Evolutionary conservation across 2,113 vertebrate genomes (phyloP).

Genomic region (Petrocephalus zakoni): DNA sequence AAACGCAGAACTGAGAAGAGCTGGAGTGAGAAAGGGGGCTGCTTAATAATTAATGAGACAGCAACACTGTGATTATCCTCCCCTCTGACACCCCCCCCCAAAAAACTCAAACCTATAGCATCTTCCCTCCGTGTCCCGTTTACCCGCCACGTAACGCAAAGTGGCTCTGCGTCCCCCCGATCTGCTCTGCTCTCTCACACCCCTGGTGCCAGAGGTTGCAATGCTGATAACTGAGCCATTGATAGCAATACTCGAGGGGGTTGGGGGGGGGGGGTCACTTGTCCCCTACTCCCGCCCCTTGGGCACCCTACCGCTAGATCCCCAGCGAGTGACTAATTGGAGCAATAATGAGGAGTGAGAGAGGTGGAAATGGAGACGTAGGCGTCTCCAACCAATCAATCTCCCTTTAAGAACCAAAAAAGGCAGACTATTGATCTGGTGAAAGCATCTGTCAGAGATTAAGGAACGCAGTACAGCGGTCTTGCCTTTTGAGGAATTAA

Average conservation of each 20-base stretch:
- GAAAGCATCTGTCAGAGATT: slow-evolving; percentile 59
- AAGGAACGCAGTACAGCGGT: slow-evolving; percentile 45
- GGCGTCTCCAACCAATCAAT: slow-evolving; percentile 57
- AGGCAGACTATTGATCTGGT: slow-evolving; percentile 57
- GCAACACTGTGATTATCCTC: slow-evolving; percentile 63
- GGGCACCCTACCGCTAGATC: slow-evolving; percentile 25
- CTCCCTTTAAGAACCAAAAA: slow-evolving; percentile 48
- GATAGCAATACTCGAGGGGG: slow-evolving; percentile 27
- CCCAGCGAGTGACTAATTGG: slow-evolving; percentile 54
- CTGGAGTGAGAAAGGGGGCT: slow-evolving; percentile 71
- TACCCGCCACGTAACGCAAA: neutral
- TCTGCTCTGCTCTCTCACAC: slow-evolving; percentile 49
- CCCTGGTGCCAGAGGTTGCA: slow-evolving; percentile 45
- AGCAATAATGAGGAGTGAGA: slow-evolving; percentile 55
- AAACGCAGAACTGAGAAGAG: slow-evolving; percentile 68
- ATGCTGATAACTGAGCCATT: slow-evolving; percentile 39
- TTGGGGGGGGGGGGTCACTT: slow-evolving; percentile 28
- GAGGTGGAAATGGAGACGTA: slow-evolving; percentile 44
- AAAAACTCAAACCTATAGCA: slow-evolving; percentile 19
- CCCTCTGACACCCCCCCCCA: slow-evolving; percentile 35
- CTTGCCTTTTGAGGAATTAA: slow-evolving; percentile 56
- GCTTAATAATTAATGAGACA: slow-evolving; percentile 87
- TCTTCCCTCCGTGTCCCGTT: slow-evolving; percentile 39
- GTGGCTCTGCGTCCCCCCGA: slow-evolving; percentile 24
- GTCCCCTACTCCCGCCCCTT: slow-evolving; percentile 25